These are phyloP conservation scores for Drosophila subquinaria DNA, from an alignment of 2,888 invertebrate genomes.

Conservation along the genomic window DNA sequence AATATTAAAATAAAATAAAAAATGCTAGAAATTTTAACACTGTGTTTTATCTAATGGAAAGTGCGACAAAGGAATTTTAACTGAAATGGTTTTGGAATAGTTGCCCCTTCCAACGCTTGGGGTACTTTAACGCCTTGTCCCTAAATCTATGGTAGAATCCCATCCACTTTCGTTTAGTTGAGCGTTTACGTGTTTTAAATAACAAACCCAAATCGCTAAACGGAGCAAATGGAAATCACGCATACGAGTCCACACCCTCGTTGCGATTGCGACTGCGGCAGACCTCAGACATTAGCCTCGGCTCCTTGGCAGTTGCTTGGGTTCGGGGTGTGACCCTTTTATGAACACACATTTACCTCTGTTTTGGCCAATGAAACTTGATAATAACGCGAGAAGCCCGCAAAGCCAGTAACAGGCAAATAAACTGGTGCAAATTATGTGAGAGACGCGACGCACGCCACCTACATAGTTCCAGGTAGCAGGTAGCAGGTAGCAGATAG, in stretches of 20 bases:
- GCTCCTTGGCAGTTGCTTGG: slow-evolving; percentile 44
- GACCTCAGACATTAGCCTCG: too few species aligned
- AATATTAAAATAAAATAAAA: slow-evolving; percentile 70
- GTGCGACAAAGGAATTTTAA: slow-evolving; percentile 43
- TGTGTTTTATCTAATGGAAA: slow-evolving; percentile 48
- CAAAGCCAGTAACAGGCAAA: slow-evolving; percentile 53
- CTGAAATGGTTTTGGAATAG: slow-evolving; percentile 36
- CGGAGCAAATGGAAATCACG: slow-evolving; percentile 45
- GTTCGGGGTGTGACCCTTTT: slow-evolving; percentile 70
- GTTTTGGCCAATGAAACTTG: slow-evolving; percentile 75
- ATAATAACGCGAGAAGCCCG: slow-evolving; percentile 64
- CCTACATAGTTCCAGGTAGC: slow-evolving; percentile 7
- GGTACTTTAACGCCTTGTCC: slow-evolving; percentile 2
- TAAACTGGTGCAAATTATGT: slow-evolving; percentile 74
- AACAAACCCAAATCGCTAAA: slow-evolving; percentile 55
- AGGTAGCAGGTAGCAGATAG: slow-evolving; percentile 7
- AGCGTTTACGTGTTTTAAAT: slow-evolving; percentile 64
- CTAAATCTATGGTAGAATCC: slow-evolving; percentile 11
- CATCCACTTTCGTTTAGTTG: slow-evolving; percentile 42
- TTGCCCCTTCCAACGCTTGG: background rate
- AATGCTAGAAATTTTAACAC: slow-evolving; percentile 71
- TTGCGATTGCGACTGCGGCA: slow-evolving; percentile 43
- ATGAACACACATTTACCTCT: slow-evolving; percentile 51
- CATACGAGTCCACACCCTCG: slow-evolving; percentile 7
- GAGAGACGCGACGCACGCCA: slow-evolving; percentile 47